A percentile compares a stretch with the other conserved stretches of the same genome.
phyloP scores from a whole-genome alignment of 2,113 vertebrate species.

The Seriola rivoliana region DNA sequence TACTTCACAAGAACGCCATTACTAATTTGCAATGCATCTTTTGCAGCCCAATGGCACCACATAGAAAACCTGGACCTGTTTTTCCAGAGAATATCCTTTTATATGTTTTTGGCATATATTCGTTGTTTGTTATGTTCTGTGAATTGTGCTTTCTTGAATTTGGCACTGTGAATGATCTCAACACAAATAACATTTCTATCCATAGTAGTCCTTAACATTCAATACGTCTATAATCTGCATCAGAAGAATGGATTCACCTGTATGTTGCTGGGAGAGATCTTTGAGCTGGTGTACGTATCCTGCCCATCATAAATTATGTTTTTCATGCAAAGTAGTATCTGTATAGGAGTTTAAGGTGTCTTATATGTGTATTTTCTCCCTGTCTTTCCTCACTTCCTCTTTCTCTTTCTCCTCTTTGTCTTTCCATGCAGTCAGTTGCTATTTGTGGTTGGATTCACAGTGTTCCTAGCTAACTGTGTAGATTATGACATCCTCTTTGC shows the following conservation, averaged over 20 bases:
- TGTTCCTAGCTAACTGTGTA: conserved; percentile 97
- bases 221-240: conserved; percentile 95
- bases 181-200: not conserved
- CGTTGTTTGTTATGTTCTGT: not conserved
- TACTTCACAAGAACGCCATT: not conserved
- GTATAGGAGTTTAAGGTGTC: not conserved
- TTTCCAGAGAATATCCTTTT: conserved; percentile 99
- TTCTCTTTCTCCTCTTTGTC: not conserved
- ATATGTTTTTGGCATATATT: not conserved
- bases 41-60: conserved; percentile 96
- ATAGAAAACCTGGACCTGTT: conserved; percentile 99
- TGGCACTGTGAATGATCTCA: not conserved
- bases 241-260: conserved; percentile 99
- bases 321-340: not conserved
- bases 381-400: not conserved
- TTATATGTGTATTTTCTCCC: not conserved
- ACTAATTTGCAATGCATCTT: conserved; percentile 33
- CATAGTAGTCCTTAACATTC: conserved; percentile 71
- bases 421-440: conserved; percentile 91
- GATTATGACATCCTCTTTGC: conserved; percentile 99
- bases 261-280: conserved; percentile 97
- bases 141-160: not conserved
- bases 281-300: conserved; percentile 94
- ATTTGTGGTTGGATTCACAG: conserved; percentile 97
- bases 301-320: not conserved